A percentile compares a stretch with the other conserved stretches of the same genome.
phyloP scores from a whole-genome alignment of 2,888 invertebrate genomes.

The Uloborus plumipes region DNA sequence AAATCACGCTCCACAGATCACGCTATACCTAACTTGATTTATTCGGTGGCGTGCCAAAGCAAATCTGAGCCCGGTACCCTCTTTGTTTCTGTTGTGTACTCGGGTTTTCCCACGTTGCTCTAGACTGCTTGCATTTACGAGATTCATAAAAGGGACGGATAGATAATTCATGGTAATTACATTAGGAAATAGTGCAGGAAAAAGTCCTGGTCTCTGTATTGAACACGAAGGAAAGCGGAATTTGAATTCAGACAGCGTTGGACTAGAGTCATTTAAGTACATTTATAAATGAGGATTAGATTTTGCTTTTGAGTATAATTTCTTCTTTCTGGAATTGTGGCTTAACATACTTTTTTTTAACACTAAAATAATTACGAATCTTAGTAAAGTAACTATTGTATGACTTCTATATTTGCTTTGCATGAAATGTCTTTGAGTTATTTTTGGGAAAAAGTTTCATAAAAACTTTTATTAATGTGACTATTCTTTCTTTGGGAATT shows the following conservation, averaged over 20 bases:
- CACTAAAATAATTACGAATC: too few relatives aligned
- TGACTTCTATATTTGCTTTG: too few relatives aligned
- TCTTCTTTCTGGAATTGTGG: too few relatives aligned
- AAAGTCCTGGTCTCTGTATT: neutral
- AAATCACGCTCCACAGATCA: slow-evolving; percentile 28
- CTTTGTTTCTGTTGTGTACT: slow-evolving; percentile 22
- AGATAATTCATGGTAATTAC: slow-evolving; percentile 22
- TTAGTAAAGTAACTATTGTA: too few relatives aligned
- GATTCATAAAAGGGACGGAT: slow-evolving; percentile 33
- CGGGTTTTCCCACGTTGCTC: slow-evolving; percentile 4
- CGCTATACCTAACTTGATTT: slow-evolving; percentile 53
- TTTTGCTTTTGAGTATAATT: too few relatives aligned
- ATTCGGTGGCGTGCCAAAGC: slow-evolving; percentile 47
- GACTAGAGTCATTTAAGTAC: too few relatives aligned
- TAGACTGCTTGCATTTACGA: slow-evolving; percentile 12
- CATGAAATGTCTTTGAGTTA: too few relatives aligned
- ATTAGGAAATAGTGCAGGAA: slow-evolving; percentile 12
- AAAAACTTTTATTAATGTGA: too few relatives aligned
- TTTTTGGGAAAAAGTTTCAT: too few relatives aligned
- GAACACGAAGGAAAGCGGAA: neutral
- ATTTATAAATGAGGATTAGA: too few relatives aligned
- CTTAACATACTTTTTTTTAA: too few relatives aligned
- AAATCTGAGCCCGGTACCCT: slow-evolving; percentile 33
- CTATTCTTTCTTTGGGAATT: too few relatives aligned
- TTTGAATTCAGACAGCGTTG: neutral